Percentiles rank a stretch among this genome's conserved stretches.
Conservation (phyloP, 2,888 invertebrate species). For the Dolichomitus sp. region DNA sequence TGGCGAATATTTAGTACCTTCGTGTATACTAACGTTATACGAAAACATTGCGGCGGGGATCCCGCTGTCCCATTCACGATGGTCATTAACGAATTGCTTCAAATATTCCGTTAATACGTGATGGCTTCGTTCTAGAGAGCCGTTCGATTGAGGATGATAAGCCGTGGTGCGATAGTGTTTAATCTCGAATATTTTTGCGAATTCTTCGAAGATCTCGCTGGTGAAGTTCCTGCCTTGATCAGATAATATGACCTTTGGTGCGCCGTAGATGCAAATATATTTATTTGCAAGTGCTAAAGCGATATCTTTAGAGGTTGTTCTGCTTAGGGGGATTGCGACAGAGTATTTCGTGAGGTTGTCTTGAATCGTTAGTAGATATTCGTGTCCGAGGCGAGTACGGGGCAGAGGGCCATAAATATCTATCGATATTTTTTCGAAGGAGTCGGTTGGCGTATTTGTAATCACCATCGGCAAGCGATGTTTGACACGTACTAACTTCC, state of each 20-base stretch:
- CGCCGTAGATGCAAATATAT: conserved; percentile 13
- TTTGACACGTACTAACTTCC: conserved; percentile 13
- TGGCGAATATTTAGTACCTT: conserved; percentile 33
- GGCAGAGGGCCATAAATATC: conserved; percentile 25
- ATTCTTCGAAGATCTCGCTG: conserved; percentile 7
- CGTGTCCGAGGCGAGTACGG: not conserved
- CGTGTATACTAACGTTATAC: conserved; percentile 20
- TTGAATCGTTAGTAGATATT: not conserved
- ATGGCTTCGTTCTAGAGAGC: conserved; percentile 9
- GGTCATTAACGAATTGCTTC: conserved; percentile 5
- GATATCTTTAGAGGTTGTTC: not conserved
- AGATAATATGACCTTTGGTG: conserved; percentile 12
- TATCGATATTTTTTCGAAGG: conserved; percentile 10
- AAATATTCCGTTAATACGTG: conserved; percentile 19
- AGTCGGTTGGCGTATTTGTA: conserved; percentile 5
- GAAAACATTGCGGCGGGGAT: not conserved
- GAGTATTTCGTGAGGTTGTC: conserved; percentile 30
- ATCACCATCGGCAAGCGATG: conserved; percentile 13
- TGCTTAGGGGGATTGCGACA: not conserved
- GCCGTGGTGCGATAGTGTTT: conserved; percentile 18
- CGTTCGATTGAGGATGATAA: conserved; percentile 14
- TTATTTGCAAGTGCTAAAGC: conserved; percentile 15
- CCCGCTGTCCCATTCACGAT: conserved; percentile 29
- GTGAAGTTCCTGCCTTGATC: conserved; percentile 14
- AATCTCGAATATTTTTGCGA: not conserved